Base-by-base conservation (phyloP, 1,140 invertebrate species). In the Drosophila fuyamai region DNA sequence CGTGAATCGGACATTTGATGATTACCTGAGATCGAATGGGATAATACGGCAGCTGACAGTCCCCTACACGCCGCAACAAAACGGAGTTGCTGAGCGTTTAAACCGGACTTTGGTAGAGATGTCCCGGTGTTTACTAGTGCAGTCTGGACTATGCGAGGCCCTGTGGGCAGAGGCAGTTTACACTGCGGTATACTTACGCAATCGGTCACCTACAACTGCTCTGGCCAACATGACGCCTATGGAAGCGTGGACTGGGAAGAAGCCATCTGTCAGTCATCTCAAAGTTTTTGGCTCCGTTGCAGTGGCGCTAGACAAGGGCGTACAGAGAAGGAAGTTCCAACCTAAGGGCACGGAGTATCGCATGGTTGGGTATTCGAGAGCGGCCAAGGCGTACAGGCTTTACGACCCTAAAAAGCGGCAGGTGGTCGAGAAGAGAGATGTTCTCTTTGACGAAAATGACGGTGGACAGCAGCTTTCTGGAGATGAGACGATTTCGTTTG, bases 161-260 rank as follows among this genome's bases (percentile, higher is more conserved):
- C 7, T 29, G 29, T 29, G 29, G 29, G 29, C 29, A 29, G 29
- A 29, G 29, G 29, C 29, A 29, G 29, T 29, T 6, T 29, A 29
- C 29, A 29, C 5, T 6, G 29, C 29, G 29, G 29, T 29, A 29
- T 29, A 29, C 29, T 29, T 29, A 29, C 29, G 32, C 7, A 36
- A 14, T 9, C 56, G 4, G 13, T 47, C 29, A 29, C 8, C 14
- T 29, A 58, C n/a, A 12, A 57, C 13, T 18, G 51, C 7, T 8
- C 16, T 54, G 16, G 7, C 5, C 4, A 12, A 16, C 12, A 44
- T 43, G 40, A 44, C 23, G 0, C 9, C 23, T 4, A 44, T 44
- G 23, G 55, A 44, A 57, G 40, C 40, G n/a, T 44, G 16, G 32
- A 36, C 12, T 36, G 57, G 44, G 36, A 59, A 59, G 16, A 59